phyloP scores from a whole-genome alignment of 2,888 invertebrate genomes.

The Holacanthella duospinosa region DNA sequence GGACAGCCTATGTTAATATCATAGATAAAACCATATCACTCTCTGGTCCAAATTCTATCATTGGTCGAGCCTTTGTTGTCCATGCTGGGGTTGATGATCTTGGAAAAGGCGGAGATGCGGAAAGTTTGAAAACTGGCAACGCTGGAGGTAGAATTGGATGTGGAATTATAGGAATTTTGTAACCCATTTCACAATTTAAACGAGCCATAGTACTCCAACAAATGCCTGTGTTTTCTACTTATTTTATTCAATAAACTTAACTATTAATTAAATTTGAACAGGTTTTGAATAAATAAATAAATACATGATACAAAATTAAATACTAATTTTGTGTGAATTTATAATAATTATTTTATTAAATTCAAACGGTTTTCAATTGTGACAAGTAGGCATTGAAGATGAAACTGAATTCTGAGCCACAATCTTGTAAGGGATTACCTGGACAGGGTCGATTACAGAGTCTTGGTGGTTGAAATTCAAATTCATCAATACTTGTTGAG shows the following conservation, averaged over 20 bases:
- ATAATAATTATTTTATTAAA: not conserved
- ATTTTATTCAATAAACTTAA: no score
- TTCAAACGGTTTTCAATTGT: no score
- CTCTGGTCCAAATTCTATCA: conserved; percentile 43
- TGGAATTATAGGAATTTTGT: conserved; percentile 42
- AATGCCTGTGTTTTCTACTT: no score
- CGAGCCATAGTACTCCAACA: not conserved
- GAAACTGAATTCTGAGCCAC: not conserved
- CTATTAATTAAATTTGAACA: no score
- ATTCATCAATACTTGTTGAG: not conserved
- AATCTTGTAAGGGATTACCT: not conserved
- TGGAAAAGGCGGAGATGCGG: conserved; percentile 43
- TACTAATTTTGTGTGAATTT: no score
- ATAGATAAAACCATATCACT: conserved; percentile 41
- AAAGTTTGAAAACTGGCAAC: conserved; percentile 46
- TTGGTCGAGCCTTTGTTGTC: conserved; percentile 46
- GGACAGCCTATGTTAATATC: conserved; percentile 32
- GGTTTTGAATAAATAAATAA: not conserved
- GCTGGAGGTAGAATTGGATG: conserved; percentile 47
- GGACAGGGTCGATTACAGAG: not conserved
- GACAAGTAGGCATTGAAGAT: not conserved
- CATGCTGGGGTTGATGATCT: conserved; percentile 46
- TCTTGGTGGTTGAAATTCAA: not conserved
- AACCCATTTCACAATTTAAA: not conserved
- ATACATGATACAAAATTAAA: not conserved